phyloP scores from a whole-genome alignment of 2,797 vertebrate genomes.

The Echeneis naucrates region DNA sequence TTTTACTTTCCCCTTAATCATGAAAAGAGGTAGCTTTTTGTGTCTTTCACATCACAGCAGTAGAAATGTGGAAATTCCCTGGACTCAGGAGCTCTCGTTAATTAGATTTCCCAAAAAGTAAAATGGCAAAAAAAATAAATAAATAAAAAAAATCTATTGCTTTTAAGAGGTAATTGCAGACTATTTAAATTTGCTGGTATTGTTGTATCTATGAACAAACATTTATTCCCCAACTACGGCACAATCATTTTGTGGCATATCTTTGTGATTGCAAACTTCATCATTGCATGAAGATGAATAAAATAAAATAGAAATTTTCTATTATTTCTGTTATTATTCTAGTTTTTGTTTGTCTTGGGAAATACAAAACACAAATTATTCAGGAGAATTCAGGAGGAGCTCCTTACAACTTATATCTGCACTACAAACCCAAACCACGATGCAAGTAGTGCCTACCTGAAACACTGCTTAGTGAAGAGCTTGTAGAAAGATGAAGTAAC shows the following conservation, averaged over 20 bases:
- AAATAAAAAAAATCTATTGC: no score
- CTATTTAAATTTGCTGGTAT: background rate
- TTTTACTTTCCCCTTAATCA: background rate
- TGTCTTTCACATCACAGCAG: background rate
- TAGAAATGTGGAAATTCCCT: background rate
- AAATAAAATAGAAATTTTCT: no score
- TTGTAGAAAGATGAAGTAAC: background rate
- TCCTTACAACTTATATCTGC: no score
- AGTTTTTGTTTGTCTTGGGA: no score
- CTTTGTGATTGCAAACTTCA: no score
- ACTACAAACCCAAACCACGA: no score
- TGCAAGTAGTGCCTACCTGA: background rate
- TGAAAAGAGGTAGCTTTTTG: background rate
- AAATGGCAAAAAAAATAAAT: background rate
- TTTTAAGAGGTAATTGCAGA: background rate
- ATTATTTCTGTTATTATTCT: no score
- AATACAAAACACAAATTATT: background rate
- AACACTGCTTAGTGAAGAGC: background rate
- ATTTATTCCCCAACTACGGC: background rate
- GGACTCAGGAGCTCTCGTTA: background rate
- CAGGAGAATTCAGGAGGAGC: no score
- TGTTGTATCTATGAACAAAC: no score
- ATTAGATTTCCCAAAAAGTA: constrained; percentile 3
- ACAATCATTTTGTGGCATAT: no score
- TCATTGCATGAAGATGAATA: background rate